Evolutionary conservation across 2,113 vertebrate genomes (phyloP), one percentile per base, ranked within the genome.

Genomic region (Macaca mulatta): DNA sequence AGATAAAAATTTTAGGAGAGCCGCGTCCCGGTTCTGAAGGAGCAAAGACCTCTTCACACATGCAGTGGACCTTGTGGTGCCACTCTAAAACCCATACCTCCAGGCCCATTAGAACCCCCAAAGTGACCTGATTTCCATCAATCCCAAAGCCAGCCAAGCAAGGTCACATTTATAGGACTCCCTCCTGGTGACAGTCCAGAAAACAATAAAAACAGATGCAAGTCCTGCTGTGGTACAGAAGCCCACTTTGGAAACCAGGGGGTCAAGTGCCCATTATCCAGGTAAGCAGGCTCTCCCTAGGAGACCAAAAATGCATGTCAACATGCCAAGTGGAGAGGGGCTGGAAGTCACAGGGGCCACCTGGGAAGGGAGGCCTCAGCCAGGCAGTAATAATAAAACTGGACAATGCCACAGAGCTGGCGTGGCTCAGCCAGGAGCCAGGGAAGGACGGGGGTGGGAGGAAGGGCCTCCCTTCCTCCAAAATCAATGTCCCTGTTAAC

Each of bases 331-430:
- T 43, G 67, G 40, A 57, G 75, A 93, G 48, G 79, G 40, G 55
- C 85, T 89, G 48, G 84, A 98, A 97, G 85, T 40, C 81, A 81
- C 83, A 75, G 86, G 78, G 92, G 61, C 75, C 90, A 17, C 93
- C 97, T 97, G 70, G 59, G 96, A 92, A 93, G 94, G 96, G 85
- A 79, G 72, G 94, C 94, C 97, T 96, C 97, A 96, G 80, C 97
- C 90, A 97, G 94, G 97, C 98, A 96, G 93, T 97, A 89, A 97
- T 98, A 97, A 96, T 98, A 96, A 98, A 98, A 98, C 79, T 3
- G 48, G 98, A 96, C 18, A 97, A 87, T 93, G 1, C 92, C 98
- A 95, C 59, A 1, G 20, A n/a, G 57, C 87, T 97, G 80, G 93
- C 11, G 0, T 83, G 72, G 96, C 93, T 80, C 95, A 48, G 70